These are phyloP conservation scores for Sebastes matsubarae DNA, from an alignment of 2,797 vertebrate species.

Conservation along the genomic window DNA sequence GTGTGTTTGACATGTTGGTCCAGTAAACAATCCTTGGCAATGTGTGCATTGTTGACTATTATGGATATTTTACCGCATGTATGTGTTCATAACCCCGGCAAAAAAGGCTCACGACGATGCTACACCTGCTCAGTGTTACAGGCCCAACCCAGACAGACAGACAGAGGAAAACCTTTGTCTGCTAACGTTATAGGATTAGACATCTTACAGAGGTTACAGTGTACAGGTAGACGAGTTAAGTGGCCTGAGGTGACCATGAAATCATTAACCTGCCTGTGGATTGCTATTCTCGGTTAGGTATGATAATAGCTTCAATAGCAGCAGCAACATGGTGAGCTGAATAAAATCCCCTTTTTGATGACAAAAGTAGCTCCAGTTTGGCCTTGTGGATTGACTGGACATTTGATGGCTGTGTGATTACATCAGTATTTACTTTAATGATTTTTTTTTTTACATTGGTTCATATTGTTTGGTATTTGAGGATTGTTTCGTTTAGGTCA, in stretches of 20 bases:
- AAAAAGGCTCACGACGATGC: constrained; percentile 31
- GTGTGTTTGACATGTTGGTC: constrained; percentile 2
- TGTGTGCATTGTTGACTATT: background rate
- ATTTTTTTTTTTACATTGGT: background rate
- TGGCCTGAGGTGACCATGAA: constrained; percentile 25
- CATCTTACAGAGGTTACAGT: constrained; percentile 43
- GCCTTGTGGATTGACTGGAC: background rate
- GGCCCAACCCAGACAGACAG: constrained; percentile 57
- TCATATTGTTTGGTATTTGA: background rate
- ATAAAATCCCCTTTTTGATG: constrained; percentile 32
- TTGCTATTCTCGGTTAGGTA: background rate
- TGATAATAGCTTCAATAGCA: background rate
- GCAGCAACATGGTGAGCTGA: background rate
- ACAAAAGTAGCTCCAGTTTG: constrained; percentile 1
- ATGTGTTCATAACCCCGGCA: background rate
- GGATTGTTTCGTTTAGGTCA: background rate
- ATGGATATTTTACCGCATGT: background rate
- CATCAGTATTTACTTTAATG: background rate
- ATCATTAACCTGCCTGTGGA: background rate
- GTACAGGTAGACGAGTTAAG: constrained; percentile 17
- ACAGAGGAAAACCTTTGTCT: constrained; percentile 66
- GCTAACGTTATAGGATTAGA: constrained; percentile 62
- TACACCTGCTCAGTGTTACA: constrained; percentile 58
- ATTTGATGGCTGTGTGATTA: background rate
- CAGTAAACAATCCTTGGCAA: background rate